phyloP scores from a whole-genome alignment of 2,113 vertebrate species.

The Ahaetulla prasina region DNA sequence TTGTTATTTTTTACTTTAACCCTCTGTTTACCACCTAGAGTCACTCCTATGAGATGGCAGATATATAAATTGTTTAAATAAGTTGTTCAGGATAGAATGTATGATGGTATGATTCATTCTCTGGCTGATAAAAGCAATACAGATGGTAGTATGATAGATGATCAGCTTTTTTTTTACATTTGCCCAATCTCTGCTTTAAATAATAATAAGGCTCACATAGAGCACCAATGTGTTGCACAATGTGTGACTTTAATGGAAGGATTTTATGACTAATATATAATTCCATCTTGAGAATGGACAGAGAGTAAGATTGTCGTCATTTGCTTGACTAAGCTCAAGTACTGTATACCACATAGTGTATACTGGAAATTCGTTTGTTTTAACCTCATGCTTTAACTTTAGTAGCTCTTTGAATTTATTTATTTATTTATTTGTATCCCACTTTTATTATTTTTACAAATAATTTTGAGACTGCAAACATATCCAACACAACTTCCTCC shows the following conservation, averaged over 20 bases:
- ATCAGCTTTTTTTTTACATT: background rate
- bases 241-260: background rate
- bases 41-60: background rate
- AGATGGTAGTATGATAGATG: background rate
- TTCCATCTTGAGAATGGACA: background rate
- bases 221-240: background rate
- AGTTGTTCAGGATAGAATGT: background rate
- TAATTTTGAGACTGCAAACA: background rate
- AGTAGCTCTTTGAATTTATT: background rate
- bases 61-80: background rate
- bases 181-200: background rate
- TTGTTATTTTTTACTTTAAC: background rate
- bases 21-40: background rate
- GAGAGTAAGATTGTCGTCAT: background rate
- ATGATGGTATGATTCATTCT: background rate
- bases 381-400: background rate
- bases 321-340: background rate
- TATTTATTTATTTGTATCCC: background rate
- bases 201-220: background rate
- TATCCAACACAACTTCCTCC: background rate
- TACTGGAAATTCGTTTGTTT: background rate
- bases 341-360: background rate
- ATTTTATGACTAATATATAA: background rate
- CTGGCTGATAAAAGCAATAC: background rate
- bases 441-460: background rate